Base-by-base conservation (phyloP, 2,113 vertebrate species). In the Coptodon rendalli region DNA sequence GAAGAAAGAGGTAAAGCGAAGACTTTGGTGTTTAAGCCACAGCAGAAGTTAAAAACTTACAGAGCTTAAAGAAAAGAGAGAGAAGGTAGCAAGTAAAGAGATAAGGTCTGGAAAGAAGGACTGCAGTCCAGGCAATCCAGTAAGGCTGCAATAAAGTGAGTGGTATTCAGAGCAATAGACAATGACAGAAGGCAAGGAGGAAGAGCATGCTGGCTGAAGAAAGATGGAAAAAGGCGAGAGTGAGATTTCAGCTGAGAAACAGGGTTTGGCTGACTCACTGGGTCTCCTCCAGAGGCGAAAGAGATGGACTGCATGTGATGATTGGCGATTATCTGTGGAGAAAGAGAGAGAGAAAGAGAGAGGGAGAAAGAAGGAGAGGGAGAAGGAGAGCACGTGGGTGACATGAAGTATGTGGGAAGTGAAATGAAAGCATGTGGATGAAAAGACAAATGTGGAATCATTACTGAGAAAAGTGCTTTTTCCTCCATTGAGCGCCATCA, bases 231-330 rank as follows among this genome's bases (percentile, higher is more conserved):
- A 89, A 81, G 52, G 83, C 85, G 84, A 89, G 89, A 87, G 82
- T 86, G 79, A 91, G 86, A 71, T 89, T 82, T 83, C 85, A 89
- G 81, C 53, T 86, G 82, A 87, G 59, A 82, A 71, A 86, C 59
- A 76, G 87, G 81, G 66, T 50, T 76, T 86, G 91, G 84, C 89
- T 92, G 93, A 97, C 98, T 99, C 97, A 98, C 98, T 96, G 98
- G 98, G 95, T 99, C 98, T 92, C 98, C 98, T 87, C 98, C 98
- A 3, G 98, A 99, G 0, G 98, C 98, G 1, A 99, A 99, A 61
- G 98, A 99, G 95, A 99, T 99, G 90, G 98, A 98, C 93, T 98
- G 98, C 98, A 99, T 99, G 94, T 99, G 98, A 93, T 99, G 98
- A 93, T 98, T 99, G 96, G 98, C 98, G 0, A 99, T 99, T 95